A percentile compares a stretch with the other conserved stretches of the same genome.
Evolutionary conservation across 2,797 vertebrate species (phyloP).

Genomic region (Aeoliscus strigatus): DNA sequence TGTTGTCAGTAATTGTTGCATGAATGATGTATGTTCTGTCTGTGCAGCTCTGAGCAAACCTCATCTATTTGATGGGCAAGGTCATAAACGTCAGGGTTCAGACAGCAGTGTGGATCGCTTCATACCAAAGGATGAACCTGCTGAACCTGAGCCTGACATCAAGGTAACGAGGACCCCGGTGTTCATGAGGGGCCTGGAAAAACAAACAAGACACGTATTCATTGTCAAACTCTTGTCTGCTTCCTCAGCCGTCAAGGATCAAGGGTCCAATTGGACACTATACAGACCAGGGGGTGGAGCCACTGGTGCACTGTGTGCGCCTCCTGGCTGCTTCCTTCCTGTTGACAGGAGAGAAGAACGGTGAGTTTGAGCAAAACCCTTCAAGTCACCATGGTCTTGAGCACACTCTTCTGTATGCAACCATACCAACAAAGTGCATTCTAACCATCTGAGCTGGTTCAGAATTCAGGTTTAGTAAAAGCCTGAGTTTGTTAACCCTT

Average conservation of each 20-base stretch:
- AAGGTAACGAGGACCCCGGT: conserved; percentile 71
- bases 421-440: no score
- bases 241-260: conserved; percentile 81
- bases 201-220: background rate
- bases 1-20: background rate
- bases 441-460: no score
- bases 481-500: no score
- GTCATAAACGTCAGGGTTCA: conserved; percentile 89
- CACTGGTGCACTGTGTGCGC: conserved; percentile 90
- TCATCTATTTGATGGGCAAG: conserved; percentile 79
- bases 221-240: conserved; percentile 2
- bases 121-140: conserved; percentile 80
- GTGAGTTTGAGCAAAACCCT: conserved; percentile 59
- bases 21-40: background rate
- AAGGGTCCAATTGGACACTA: conserved; percentile 92
- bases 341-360: conserved; percentile 86
- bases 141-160: conserved; percentile 83
- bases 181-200: background rate
- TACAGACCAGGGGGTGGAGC: conserved; percentile 79
- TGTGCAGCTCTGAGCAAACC: conserved; percentile 83
- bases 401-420: no score
- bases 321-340: conserved; percentile 93
- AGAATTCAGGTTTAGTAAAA: no score
- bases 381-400: no score
- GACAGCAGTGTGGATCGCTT: conserved; percentile 88